These are phyloP conservation scores for Acropora yongei DNA, from an alignment of 64 coral and sea anemone species.

Conservation along the genomic window DNA sequence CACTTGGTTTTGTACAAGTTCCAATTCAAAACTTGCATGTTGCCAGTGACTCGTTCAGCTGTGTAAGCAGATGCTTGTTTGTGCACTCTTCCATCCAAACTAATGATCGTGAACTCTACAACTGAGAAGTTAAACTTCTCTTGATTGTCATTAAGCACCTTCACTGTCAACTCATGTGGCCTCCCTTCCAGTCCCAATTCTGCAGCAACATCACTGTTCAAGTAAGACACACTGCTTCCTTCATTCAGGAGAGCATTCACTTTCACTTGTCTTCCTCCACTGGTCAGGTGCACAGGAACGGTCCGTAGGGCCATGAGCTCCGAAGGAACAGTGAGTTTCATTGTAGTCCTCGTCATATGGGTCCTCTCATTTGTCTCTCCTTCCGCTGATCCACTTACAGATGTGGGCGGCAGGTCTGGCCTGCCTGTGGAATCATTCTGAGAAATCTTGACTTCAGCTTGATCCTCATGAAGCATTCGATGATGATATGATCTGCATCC, in stretches of 20 bases:
- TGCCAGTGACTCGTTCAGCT: constrained; percentile 53
- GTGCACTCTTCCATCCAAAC: constrained; percentile 44
- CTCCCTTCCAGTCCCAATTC: constrained; percentile 40
- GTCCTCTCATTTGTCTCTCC: constrained; percentile 52
- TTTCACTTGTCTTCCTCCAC: constrained; percentile 29
- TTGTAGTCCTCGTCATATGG: constrained; percentile 13
- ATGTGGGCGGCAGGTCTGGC: neutral
- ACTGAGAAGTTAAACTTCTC: neutral
- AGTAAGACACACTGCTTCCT: constrained; percentile 32
- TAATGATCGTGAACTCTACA: constrained; percentile 50
- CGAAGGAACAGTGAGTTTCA: neutral
- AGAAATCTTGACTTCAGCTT: neutral
- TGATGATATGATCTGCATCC: neutral
- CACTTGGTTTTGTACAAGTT: constrained; percentile 42
- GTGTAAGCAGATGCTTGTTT: constrained; percentile 32
- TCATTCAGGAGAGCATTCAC: constrained; percentile 51
- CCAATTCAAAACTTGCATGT: constrained; percentile 68
- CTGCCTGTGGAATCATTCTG: neutral
- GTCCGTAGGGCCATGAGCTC: constrained; percentile 47
- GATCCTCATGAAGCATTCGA: constrained; percentile 20
- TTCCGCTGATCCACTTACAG: constrained; percentile 4
- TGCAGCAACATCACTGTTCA: constrained; percentile 48
- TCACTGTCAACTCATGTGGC: constrained; percentile 35
- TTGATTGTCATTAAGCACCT: constrained; percentile 33
- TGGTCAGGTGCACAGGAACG: constrained; percentile 34